Base-by-base conservation (phyloP, 2,113 vertebrate genomes). In the Glaucidium brasilianum region DNA sequence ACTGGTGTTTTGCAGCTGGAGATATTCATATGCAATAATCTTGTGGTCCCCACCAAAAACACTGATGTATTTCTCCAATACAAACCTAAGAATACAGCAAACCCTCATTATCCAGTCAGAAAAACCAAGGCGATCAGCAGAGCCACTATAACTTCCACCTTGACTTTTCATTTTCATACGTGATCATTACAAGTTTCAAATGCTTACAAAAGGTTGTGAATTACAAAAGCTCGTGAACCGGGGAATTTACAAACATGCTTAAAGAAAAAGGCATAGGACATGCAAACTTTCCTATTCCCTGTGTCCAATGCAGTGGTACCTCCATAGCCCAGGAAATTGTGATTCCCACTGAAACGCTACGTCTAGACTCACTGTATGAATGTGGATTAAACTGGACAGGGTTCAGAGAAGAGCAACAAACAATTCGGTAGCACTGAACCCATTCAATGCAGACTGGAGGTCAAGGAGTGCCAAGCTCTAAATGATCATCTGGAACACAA, bases 301-400 rank as follows among this genome's bases (percentile, higher is more conserved):
- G 20, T 37, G 45, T 21, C 58, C 49, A 32, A 1, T 4, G 45
- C 30, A 35, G 25, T 1, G 12, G 55, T 3, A 45, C 6, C 62
- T 45, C 73, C 21, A 5, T 5, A 25, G 2, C 67, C 50, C 17
- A 23, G 78, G 50, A 18, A 4, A 14, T 52, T 2, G 43, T 11
- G 25, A 78, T 22, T 82, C 27, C 56, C 60, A 16, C 49, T 41
- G 79, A 15, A 79, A 55, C 5, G 0, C 43, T 15, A 0, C 0
- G 1, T 11, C 45, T 2, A n/a, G 34, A 43, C 49, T 64, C 56
- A 41, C 3, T 0, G 2, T 1, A 1, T 12, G 35, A 32, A 49
- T 43, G 22, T 10, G 45, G 49, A 52, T 56, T 56, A 62, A 75
- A 75, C 20, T 19, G 64, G 34, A 29, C 12, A 26, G 62, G 68